These are phyloP conservation scores for Microtus agrestis DNA, from an alignment of 2,797 vertebrate species.

Conservation along the genomic window DNA sequence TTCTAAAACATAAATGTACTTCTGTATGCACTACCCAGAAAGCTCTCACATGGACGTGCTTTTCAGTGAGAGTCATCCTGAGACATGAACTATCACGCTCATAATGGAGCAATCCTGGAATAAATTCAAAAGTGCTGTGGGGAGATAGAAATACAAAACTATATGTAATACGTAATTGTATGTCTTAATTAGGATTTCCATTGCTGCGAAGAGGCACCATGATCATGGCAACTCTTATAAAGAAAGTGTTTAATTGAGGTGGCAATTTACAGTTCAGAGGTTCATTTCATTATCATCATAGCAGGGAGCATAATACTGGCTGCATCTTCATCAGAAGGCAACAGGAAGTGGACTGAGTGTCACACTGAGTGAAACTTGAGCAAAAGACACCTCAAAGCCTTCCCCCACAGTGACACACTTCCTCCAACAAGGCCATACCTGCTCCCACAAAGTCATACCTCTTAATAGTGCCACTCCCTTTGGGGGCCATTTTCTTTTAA, in stretches of 20 bases:
- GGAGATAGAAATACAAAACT: not conserved
- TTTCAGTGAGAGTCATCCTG: not conserved
- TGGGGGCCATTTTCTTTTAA: not conserved
- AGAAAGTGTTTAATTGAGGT: not conserved
- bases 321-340: not conserved
- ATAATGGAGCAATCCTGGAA: constrained; percentile 10
- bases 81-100: not conserved
- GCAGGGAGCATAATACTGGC: not conserved
- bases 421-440: not conserved
- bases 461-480: not conserved
- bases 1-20: not conserved
- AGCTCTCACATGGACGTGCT: not conserved
- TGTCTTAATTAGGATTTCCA: not conserved
- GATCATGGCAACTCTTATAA: not conserved
- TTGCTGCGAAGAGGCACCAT: not conserved
- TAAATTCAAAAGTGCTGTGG: not conserved
- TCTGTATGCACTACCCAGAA: not conserved
- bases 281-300: not conserved
- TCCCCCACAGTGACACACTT: not conserved
- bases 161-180: not conserved
- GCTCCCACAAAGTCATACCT: not conserved
- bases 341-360: not conserved
- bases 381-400: not conserved
- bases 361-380: not conserved
- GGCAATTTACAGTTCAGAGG: not conserved